phyloP scores from a whole-genome alignment of 2,797 vertebrate species.

The Pseudomugil gertrudae region DNA sequence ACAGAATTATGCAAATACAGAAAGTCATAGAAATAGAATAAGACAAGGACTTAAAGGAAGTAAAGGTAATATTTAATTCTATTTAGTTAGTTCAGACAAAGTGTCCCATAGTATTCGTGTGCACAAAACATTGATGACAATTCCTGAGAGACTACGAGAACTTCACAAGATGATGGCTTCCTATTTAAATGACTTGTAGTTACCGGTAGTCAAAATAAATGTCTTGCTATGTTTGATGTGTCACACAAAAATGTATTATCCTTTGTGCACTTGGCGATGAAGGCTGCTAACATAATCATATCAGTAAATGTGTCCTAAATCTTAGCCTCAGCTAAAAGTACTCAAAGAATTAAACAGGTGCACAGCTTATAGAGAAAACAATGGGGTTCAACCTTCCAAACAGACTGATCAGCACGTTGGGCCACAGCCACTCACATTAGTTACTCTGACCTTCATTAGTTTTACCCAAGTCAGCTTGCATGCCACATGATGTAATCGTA shows the following conservation, averaged over 20 bases:
- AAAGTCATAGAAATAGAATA: neutral
- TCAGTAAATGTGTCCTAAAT: neutral
- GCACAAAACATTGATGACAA: neutral
- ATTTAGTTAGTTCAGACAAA: neutral
- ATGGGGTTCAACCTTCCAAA: slow-evolving; percentile 17
- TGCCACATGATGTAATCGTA: slow-evolving; percentile 55
- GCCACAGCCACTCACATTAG: slow-evolving; percentile 21
- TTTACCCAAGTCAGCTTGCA: slow-evolving; percentile 42
- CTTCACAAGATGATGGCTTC: too few species aligned
- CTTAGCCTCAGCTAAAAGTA: neutral
- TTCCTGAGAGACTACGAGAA: too few species aligned
- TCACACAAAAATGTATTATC: neutral
- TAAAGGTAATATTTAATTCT: neutral
- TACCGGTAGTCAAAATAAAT: neutral
- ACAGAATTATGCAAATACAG: neutral
- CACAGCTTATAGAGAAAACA: slow-evolving; percentile 15
- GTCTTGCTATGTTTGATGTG: neutral
- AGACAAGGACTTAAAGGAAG: neutral
- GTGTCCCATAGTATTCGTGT: neutral
- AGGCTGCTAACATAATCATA: neutral
- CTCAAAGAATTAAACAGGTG: neutral
- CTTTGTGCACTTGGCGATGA: neutral
- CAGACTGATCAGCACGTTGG: slow-evolving; percentile 19
- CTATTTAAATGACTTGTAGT: too few species aligned
- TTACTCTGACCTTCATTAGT: slow-evolving; percentile 52